Conservation (phyloP, 2,113 vertebrate species). For the Neotoma lepida region DNA sequence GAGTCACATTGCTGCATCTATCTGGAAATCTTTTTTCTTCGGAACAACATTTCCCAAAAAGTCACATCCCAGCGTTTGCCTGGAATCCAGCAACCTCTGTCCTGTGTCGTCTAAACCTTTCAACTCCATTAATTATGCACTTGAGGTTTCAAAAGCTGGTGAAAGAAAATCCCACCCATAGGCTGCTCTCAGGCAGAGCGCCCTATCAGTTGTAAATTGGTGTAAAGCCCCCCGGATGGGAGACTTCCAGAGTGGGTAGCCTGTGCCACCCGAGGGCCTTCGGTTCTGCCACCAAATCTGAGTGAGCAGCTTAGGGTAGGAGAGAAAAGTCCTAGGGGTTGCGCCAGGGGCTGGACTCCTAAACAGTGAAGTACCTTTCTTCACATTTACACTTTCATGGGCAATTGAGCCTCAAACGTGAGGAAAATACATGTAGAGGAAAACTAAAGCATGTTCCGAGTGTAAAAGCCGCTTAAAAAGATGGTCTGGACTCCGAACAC, state of each 20-base stretch:
- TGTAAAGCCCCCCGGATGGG: background rate
- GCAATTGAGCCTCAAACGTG: background rate
- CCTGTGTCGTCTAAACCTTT: background rate
- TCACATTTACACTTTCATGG: background rate
- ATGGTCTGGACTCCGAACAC: background rate
- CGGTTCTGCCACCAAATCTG: accelerated
- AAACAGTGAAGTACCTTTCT: background rate
- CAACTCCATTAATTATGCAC: slow-evolving; percentile 6
- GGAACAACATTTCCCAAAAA: background rate
- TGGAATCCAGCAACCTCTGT: background rate
- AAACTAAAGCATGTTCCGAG: background rate
- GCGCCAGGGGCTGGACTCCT: background rate
- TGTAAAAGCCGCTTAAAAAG: background rate
- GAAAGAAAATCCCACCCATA: background rate
- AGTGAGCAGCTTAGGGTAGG: background rate
- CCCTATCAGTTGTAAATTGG: background rate
- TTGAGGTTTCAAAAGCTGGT: slow-evolving; percentile 28
- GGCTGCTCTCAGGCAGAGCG: background rate
- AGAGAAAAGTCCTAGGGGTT: accelerated
- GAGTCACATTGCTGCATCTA: background rate
- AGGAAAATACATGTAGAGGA: background rate
- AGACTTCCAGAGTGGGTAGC: accelerated
- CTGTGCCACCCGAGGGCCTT: background rate
- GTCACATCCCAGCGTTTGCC: accelerated
- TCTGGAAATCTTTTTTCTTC: background rate